These are phyloP conservation scores for Bombyx mandarina DNA, from an alignment of 1,140 invertebrate species.

Conservation along the genomic window DNA sequence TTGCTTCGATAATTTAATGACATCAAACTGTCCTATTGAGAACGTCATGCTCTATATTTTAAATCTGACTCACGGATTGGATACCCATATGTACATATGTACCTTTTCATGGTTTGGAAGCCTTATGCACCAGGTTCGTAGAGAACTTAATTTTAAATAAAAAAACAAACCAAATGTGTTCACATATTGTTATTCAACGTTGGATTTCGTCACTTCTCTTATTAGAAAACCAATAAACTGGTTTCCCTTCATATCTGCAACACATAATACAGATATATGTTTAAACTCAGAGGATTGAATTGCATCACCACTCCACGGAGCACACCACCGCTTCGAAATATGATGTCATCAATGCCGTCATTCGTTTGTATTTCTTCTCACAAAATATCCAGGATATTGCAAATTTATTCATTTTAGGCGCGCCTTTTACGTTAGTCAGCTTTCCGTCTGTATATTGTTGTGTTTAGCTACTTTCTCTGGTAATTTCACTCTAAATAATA, in stretches of 20 bases:
- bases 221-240: constrained; percentile 6
- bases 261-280: background rate
- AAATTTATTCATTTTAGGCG: constrained; percentile 14
- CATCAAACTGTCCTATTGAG: too few species aligned
- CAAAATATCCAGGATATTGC: constrained; percentile 1
- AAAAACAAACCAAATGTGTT: too few species aligned
- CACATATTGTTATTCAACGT: background rate
- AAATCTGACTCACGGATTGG: too few species aligned
- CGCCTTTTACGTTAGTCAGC: background rate
- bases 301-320: constrained; percentile 9
- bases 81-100: too few species aligned
- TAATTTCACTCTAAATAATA: background rate
- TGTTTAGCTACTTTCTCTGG: constrained; percentile 10
- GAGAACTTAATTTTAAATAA: too few species aligned
- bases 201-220: constrained; percentile 3
- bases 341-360: constrained; percentile 16
- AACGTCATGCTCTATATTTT: too few species aligned
- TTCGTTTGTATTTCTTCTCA: background rate
- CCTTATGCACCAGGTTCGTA: too few species aligned
- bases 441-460: constrained; percentile 6
- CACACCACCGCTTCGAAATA: background rate
- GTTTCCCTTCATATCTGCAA: constrained; percentile 9
- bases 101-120: too few species aligned
- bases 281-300: constrained; percentile 5
- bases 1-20: too few species aligned